Evolutionary conservation across 64 coral and sea anemone genomes (phyloP).

Genomic region (Porites australiensis): DNA sequence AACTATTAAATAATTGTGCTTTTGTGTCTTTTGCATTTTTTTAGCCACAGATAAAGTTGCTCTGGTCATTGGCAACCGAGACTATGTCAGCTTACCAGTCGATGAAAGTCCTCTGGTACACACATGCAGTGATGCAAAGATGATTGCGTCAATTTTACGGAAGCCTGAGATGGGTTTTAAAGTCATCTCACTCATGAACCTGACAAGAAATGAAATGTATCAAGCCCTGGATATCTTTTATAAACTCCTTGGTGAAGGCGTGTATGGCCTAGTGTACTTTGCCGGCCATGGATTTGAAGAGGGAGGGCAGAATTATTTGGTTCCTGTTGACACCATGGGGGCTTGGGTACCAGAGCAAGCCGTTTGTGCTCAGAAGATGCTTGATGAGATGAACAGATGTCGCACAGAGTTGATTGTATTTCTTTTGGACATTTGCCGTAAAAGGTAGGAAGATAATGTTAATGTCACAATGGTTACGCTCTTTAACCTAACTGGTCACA

Average conservation of each 20-base stretch:
- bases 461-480: too few relatives aligned
- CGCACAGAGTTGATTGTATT: constrained; percentile 79
- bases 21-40: not conserved
- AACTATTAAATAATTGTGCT: not conserved
- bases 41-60: constrained; percentile 91
- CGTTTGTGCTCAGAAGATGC: constrained; percentile 81
- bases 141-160: constrained; percentile 82
- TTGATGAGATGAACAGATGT: constrained; percentile 69
- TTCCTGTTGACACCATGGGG: constrained; percentile 66
- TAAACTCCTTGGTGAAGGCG: constrained; percentile 53
- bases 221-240: constrained; percentile 78
- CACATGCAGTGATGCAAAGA: constrained; percentile 78
- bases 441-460: constrained; percentile 52
- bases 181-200: constrained; percentile 88
- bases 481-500: too few relatives aligned
- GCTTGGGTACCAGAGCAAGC: constrained; percentile 81
- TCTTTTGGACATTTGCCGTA: constrained; percentile 93
- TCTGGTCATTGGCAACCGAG: constrained; percentile 81
- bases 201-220: constrained; percentile 79
- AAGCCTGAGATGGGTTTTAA: constrained; percentile 91
- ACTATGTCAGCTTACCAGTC: constrained; percentile 67
- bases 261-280: constrained; percentile 91
- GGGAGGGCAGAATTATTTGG: constrained; percentile 86
- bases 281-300: constrained; percentile 95
- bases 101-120: constrained; percentile 74